These are phyloP conservation scores for Myotis lucifugus DNA, from an alignment of 2,113 vertebrate species.

Conservation along the genomic window DNA sequence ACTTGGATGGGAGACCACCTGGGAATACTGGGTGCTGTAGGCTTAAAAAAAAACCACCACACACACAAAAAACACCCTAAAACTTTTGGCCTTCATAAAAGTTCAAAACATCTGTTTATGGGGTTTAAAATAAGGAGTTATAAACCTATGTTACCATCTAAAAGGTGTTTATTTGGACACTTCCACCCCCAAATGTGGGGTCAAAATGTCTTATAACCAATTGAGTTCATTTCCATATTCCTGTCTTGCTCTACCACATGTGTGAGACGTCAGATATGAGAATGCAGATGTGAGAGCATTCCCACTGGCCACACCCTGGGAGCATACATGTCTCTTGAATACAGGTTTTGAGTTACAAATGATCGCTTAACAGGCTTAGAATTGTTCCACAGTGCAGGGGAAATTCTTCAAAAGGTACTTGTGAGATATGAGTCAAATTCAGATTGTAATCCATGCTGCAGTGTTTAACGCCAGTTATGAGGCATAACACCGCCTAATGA, in stretches of 20 bases:
- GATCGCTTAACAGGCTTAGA: background rate
- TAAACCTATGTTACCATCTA: background rate
- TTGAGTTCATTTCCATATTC: background rate
- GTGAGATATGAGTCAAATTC: background rate
- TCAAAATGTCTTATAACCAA: background rate
- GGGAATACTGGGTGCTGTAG: too few relatives aligned
- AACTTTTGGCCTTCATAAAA: background rate
- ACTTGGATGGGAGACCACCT: too few relatives aligned
- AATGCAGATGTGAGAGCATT: background rate
- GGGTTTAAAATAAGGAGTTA: background rate
- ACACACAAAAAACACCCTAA: background rate
- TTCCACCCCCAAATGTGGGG: background rate
- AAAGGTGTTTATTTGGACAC: background rate
- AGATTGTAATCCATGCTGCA: background rate
- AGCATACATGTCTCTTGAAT: background rate
- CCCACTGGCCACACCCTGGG: conserved; percentile 17
- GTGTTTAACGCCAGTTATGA: background rate
- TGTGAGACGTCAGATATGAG: background rate
- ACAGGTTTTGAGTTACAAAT: background rate
- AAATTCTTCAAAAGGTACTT: conserved; percentile 18
- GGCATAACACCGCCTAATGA: background rate
- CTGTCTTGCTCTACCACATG: background rate
- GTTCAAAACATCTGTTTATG: background rate
- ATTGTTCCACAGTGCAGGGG: background rate
- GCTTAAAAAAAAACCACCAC: background rate